Evolutionary conservation across 1,140 invertebrate species (phyloP), one percentile per base, ranked within the genome.

Genomic region (Stratiolaelaps scimitus): DNA sequence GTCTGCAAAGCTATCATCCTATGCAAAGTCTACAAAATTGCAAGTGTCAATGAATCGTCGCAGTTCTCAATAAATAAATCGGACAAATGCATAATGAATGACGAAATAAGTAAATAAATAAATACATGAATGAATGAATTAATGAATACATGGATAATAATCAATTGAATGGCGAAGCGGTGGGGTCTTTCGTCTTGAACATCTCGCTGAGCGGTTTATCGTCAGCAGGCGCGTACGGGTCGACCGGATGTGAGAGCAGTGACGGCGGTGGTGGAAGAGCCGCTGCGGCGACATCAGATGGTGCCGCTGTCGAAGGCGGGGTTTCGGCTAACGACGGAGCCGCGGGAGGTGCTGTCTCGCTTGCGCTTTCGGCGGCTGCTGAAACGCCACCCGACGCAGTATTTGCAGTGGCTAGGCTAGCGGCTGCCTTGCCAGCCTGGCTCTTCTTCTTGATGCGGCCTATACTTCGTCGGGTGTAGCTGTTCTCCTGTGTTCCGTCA

Each of bases 181-280:
- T 60, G n/a, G 53, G 53, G 20, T 60, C 53, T 60, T 60, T 60
- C 26, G 15, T 60, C 20, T 60, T 60, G 10, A 60, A 60, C 53
- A 60, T 60, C 34, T 60, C 53, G 53, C 53, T 60, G 53, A 60
- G 53, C 53, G 53, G 26, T 26, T 60, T 60, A 23, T 60, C 53
- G 15, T 60, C 53, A 23, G 34, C 53, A 10, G 26, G 26, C 15
- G 34, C 53, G 53, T 60, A 60, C 1, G 53, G 34, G 26, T 60
- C 53, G 53, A 60, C 53, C 15, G 53, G 53, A 10, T 60, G 53
- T 15, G 53, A 60, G 17, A n/a, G 53, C 26, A 60, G 53, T 6
- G 53, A 60, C 10, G 53, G 53, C 53, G 34, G 26, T 2, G 53
- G n/a, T 23, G 53, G 53, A 26, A 60, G 20, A 1, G 53, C 26